Evolutionary conservation across 2,113 vertebrate genomes (phyloP), one percentile per base, ranked within the genome.

Genomic region (Alosa alosa): DNA sequence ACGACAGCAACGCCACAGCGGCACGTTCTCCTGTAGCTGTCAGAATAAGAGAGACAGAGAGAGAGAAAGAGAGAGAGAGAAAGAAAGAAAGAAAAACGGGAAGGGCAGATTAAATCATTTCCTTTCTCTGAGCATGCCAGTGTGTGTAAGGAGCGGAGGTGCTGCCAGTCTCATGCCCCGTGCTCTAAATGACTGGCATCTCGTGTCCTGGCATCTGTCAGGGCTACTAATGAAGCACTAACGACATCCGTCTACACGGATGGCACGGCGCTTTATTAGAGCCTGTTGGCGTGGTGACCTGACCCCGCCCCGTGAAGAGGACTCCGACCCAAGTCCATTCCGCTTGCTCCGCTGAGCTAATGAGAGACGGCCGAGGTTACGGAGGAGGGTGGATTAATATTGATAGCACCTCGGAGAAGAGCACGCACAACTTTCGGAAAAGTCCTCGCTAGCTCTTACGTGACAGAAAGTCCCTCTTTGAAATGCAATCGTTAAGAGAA

Each of bases 331-430:
- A 10, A 68, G 64, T 1, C 0, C 81, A 41, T 82, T 82, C 85
- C 6, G 1, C 55, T 0, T 64, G 25, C 85, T 84, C 85, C 6
- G 1, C 55, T 60, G 55, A 22, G n/a, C 44, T 88, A 88, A 85
- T 83, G 68, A 83, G 81, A 49, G 68, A 15, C 44, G 22, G 82
- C 39, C 39, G 78, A 83, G 84, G 84, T 85, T 64, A 85, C 81
- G 22, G 57, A 85, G 39, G 25, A 3, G 49, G 64, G 85, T 78
- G 6, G 55, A 87, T 88, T 82, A 85, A 88, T 88, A 85, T 85
- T 88, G 84, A 88, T 83, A 83, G 47, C 60, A 45, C 84, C 75
- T 25, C 7, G 9, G 1, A 31, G n/a, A 31, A 25, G 22, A 8
- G 9, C 64, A 68, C 60, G n/a, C 22, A 68, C 60, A 68, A 60